These are phyloP conservation scores for Ennomos fuscantarius DNA, from an alignment of 2,888 invertebrate species.

Conservation along the genomic window DNA sequence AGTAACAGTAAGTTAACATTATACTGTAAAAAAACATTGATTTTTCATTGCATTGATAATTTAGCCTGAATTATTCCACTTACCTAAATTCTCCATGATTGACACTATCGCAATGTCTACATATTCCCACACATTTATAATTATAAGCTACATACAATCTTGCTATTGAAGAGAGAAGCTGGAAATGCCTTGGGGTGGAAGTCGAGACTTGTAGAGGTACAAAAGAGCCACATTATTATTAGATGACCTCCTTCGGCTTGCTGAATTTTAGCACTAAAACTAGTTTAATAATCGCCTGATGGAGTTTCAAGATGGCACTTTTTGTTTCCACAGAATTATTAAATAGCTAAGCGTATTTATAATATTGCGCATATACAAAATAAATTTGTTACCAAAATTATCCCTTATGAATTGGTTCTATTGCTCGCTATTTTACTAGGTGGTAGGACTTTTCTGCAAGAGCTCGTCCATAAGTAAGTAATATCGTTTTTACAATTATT, in stretches of 20 bases:
- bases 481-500: too few species aligned
- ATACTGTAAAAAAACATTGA: too few species aligned
- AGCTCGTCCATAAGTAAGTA: too few species aligned
- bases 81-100: constrained; percentile 29
- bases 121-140: constrained; percentile 19
- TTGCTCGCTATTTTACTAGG: too few species aligned
- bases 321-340: constrained; percentile 47
- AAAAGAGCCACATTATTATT: constrained; percentile 41
- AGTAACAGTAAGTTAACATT: too few species aligned
- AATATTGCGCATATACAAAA: too few species aligned
- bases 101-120: constrained; percentile 28
- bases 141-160: constrained; percentile 9
- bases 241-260: constrained; percentile 38
- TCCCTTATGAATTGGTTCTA: too few species aligned
- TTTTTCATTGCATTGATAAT: too few species aligned
- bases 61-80: constrained; percentile 11
- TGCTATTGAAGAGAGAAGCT: constrained; percentile 29
- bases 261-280: constrained; percentile 23
- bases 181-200: constrained; percentile 32
- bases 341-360: too few species aligned
- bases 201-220: constrained; percentile 29
- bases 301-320: constrained; percentile 52
- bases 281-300: constrained; percentile 37
- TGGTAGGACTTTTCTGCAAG: too few species aligned
- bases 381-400: too few species aligned